phyloP scores from a whole-genome alignment of 2,888 invertebrate genomes.

The Osmoderma eremita region DNA sequence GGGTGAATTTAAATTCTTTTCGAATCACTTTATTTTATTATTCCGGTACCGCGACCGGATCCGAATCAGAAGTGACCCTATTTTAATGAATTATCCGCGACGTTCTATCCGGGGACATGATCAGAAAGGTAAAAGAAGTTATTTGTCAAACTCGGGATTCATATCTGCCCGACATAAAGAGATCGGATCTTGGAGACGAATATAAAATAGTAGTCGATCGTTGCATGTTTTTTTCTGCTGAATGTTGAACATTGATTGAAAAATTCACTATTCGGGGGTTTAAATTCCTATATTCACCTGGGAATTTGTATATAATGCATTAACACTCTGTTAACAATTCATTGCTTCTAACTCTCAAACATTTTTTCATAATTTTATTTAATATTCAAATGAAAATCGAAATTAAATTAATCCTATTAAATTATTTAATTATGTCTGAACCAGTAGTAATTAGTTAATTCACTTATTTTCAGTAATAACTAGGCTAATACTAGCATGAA shows the following conservation, averaged over 20 bases:
- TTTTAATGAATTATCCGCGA: constrained; percentile 53
- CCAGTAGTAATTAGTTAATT: too few relatives aligned
- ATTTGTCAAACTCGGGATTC: constrained; percentile 50
- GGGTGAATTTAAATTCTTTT: constrained; percentile 42
- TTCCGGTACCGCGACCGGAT: constrained; percentile 46
- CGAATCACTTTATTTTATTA: constrained; percentile 49
- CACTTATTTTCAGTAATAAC: too few relatives aligned
- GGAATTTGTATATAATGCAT: too few relatives aligned
- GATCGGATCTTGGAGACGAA: constrained; percentile 19
- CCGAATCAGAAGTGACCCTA: constrained; percentile 50
- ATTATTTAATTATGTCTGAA: too few relatives aligned
- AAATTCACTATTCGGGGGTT: background rate
- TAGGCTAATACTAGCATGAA: too few relatives aligned
- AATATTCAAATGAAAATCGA: too few relatives aligned
- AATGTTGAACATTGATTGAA: background rate
- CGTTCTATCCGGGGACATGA: constrained; percentile 50
- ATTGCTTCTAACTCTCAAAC: too few relatives aligned
- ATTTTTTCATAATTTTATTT: too few relatives aligned
- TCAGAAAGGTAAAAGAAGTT: constrained; percentile 52
- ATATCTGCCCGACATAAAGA: constrained; percentile 24
- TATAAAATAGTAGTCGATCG: constrained; percentile 30
- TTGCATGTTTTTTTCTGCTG: constrained; percentile 10
- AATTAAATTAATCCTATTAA: too few relatives aligned
- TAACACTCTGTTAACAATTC: too few relatives aligned
- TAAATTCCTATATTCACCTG: too few relatives aligned